These are phyloP conservation scores for Arrhopalites spinosus DNA, from an alignment of 2,888 invertebrate species.

Conservation along the genomic window DNA sequence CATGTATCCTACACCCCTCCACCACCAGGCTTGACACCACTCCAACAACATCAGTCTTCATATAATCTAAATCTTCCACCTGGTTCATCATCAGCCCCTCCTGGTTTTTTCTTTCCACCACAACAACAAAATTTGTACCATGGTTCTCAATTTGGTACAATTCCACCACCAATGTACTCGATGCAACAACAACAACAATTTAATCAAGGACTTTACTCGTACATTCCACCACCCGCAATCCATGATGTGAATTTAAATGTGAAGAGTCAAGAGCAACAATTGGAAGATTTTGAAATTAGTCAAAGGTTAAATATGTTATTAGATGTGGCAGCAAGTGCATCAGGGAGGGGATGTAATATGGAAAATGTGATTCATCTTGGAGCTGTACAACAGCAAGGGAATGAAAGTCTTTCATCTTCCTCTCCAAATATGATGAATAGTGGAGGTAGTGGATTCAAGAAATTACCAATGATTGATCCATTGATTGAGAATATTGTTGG, in stretches of 20 bases:
- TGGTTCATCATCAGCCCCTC: neutral
- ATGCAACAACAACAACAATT: slow-evolving; percentile 9
- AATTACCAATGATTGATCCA: slow-evolving; percentile 42
- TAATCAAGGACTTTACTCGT: neutral
- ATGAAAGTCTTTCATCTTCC: neutral
- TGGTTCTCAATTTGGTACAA: neutral
- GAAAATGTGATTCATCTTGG: neutral
- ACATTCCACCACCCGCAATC: neutral
- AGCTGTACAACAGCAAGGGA: neutral
- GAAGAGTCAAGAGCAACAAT: neutral
- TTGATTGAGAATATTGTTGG: slow-evolving; percentile 55
- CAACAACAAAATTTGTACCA: slow-evolving; percentile 7
- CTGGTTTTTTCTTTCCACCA: slow-evolving; percentile 18
- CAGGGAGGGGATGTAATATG: neutral
- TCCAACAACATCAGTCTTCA: neutral
- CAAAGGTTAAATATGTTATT: slow-evolving; percentile 1
- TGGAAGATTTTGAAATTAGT: slow-evolving; percentile 1
- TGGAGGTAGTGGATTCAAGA: too few species aligned
- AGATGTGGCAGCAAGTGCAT: too few species aligned
- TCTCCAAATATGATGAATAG: neutral
- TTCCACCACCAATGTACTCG: neutral
- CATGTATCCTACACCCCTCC: neutral
- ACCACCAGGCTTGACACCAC: slow-evolving; percentile 8
- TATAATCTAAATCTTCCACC: neutral
- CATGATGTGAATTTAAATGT: neutral